These are phyloP conservation scores for Dendrolimus kikuchii DNA, from an alignment of 1,140 invertebrate genomes.

Conservation along the genomic window DNA sequence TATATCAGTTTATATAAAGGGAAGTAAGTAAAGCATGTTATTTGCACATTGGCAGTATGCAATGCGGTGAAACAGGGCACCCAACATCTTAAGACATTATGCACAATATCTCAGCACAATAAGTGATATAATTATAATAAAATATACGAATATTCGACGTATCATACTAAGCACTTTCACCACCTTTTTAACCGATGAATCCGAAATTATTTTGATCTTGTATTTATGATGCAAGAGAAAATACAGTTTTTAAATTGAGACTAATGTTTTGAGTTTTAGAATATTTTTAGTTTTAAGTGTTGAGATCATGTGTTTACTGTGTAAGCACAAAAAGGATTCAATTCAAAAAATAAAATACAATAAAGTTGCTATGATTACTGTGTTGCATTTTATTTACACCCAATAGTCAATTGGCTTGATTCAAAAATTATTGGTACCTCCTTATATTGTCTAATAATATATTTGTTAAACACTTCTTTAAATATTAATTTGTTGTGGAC, in stretches of 20 bases:
- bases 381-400: constrained; percentile 27
- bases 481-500: too few species aligned
- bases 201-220: constrained; percentile 50
- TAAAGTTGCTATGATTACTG: constrained; percentile 76
- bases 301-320: constrained; percentile 77
- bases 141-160: constrained; percentile 38
- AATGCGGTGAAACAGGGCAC: constrained; percentile 52
- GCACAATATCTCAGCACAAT: constrained; percentile 68
- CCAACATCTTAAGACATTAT: constrained; percentile 50
- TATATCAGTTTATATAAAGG: constrained; percentile 69
- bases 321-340: constrained; percentile 76
- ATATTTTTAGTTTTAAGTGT: constrained; percentile 77
- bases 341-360: constrained; percentile 74
- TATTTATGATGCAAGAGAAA: constrained; percentile 30
- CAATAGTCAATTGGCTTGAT: background rate
- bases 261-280: constrained; percentile 62
- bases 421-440: too few species aligned
- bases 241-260: constrained; percentile 50
- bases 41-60: constrained; percentile 58
- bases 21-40: constrained; percentile 52
- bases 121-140: constrained; percentile 31
- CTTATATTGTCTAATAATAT: too few species aligned
- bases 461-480: too few species aligned
- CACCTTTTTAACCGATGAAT: constrained; percentile 38
- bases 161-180: constrained; percentile 54